Evolutionary conservation across 2,797 vertebrate species (phyloP).

Genomic region (Megaceryle alcyon): DNA sequence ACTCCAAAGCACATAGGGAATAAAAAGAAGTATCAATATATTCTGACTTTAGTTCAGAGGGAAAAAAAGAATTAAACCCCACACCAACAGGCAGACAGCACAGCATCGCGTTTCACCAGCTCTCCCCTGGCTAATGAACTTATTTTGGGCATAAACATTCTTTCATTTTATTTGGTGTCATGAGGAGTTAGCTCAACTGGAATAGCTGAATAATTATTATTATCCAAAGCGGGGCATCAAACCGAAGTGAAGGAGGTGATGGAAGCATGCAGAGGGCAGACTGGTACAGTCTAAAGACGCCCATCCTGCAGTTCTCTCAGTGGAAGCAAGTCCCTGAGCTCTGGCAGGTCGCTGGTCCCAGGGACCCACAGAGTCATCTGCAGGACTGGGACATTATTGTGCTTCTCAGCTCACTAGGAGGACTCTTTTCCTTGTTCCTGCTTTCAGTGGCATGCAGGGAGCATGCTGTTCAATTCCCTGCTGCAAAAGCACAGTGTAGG

Average conservation of each 20-base stretch:
- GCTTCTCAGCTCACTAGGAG: conserved; percentile 38
- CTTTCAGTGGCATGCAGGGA: background rate
- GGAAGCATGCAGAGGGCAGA: background rate
- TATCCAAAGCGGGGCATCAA: background rate
- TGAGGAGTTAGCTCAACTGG: background rate
- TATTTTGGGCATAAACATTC: background rate
- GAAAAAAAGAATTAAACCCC: background rate
- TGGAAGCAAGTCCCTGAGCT: background rate
- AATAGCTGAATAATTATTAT: background rate
- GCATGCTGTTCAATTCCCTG: background rate
- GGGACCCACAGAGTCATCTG: background rate
- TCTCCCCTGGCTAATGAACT: background rate
- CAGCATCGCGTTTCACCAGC: background rate
- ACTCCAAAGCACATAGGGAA: background rate
- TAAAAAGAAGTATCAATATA: background rate
- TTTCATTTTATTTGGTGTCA: background rate
- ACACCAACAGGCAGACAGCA: background rate
- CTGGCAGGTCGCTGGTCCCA: background rate
- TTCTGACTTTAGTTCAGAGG: background rate
- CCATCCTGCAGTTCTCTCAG: background rate
- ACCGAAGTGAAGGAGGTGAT: background rate
- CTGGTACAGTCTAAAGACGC: background rate
- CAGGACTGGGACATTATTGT: background rate
- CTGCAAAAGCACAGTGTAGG: background rate
- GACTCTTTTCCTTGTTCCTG: background rate